These are phyloP conservation scores for Lontra canadensis DNA, from an alignment of 2,113 vertebrate genomes.

Conservation along the genomic window DNA sequence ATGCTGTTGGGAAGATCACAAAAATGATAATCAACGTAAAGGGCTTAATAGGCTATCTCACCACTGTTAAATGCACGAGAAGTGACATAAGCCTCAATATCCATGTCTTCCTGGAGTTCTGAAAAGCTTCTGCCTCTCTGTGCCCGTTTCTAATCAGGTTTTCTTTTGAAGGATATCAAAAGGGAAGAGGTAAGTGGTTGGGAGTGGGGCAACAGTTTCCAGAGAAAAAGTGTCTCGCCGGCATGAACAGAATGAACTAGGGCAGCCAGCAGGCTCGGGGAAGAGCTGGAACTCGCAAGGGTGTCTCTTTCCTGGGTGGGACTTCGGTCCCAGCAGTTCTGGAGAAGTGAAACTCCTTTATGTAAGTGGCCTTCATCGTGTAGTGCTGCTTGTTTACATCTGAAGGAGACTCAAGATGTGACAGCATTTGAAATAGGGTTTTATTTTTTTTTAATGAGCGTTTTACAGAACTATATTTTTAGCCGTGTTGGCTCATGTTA, in stretches of 20 bases:
- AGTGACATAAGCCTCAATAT: accelerated
- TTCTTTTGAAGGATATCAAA: not conserved
- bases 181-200: not conserved
- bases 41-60: accelerated
- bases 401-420: conserved; percentile 53
- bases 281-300: not conserved
- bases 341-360: conserved; percentile 45
- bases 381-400: conserved; percentile 40
- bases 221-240: not conserved
- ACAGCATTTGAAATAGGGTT: conserved; percentile 52
- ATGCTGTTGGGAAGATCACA: not conserved
- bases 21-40: not conserved
- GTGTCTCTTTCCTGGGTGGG: not conserved
- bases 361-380: conserved; percentile 60
- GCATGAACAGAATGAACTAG: not conserved
- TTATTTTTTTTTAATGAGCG: conserved; percentile 70
- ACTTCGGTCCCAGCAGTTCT: not conserved
- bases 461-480: conserved; percentile 82
- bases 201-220: not conserved
- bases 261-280: not conserved
- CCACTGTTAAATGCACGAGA: not conserved
- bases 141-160: not conserved
- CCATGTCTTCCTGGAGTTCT: not conserved
- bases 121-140: not conserved
- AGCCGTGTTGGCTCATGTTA: conserved; percentile 70